Evolutionary conservation across 1,140 invertebrate species (phyloP).

Genomic region (Saxidomus purpurata): DNA sequence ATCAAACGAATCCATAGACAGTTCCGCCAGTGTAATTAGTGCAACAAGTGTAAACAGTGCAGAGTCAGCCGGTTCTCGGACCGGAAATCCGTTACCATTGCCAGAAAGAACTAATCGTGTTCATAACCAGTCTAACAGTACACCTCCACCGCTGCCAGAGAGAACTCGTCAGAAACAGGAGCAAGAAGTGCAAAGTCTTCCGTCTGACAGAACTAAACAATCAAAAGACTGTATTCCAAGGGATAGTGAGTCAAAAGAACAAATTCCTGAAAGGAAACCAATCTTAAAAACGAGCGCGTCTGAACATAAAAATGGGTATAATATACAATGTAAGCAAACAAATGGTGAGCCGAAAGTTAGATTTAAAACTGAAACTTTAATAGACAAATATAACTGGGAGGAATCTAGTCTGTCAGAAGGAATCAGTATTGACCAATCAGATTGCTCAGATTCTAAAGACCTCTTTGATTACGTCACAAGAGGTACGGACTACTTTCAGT

Average conservation of each 20-base stretch:
- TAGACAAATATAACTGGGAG: conserved; percentile 66
- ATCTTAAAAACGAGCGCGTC: conserved; percentile 51
- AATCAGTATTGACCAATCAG: conserved; percentile 69
- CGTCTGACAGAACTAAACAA: not conserved
- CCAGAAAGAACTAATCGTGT: conserved; percentile 53
- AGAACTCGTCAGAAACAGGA: conserved; percentile 23
- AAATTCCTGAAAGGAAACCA: conserved; percentile 55
- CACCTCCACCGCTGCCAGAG: conserved; percentile 42
- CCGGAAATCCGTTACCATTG: conserved; percentile 47
- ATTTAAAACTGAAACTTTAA: conserved; percentile 57
- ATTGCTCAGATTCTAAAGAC: conserved; percentile 63
- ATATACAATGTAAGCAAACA: not conserved
- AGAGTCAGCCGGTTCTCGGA: not conserved
- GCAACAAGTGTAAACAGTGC: conserved; percentile 11
- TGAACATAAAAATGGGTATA: conserved; percentile 49
- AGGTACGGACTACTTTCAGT: conserved; percentile 23
- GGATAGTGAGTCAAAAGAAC: conserved; percentile 25
- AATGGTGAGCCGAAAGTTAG: conserved; percentile 60
- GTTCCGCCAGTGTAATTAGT: conserved; percentile 10
- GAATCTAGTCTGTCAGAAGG: conserved; percentile 68
- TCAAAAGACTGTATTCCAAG: not conserved
- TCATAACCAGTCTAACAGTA: not conserved
- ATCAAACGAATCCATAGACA: conserved; percentile 45
- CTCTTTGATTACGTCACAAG: conserved; percentile 59
- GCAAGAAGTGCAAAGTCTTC: not conserved